Conservation (phyloP, 1,140 invertebrate species). For the Drosophila erecta region DNA sequence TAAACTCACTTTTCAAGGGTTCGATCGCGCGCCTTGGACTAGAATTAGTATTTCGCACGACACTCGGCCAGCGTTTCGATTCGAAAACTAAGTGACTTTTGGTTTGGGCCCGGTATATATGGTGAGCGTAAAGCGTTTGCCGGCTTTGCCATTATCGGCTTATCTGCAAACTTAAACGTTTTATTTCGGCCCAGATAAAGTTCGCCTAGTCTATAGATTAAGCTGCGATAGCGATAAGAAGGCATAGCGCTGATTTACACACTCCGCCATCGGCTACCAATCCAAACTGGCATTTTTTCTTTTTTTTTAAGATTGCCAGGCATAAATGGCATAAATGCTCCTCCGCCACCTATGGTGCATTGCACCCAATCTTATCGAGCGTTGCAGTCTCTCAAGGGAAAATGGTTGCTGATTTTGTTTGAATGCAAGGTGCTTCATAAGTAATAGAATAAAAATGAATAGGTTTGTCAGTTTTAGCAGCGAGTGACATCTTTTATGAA, state of each 20-base stretch:
- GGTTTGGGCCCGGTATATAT: conserved; percentile 48
- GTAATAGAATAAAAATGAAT: no score
- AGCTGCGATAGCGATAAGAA: conserved; percentile 56
- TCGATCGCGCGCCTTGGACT: conserved; percentile 20
- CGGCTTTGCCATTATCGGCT: conserved; percentile 38
- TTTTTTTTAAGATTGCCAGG: conserved; percentile 8
- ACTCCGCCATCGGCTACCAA: conserved; percentile 30
- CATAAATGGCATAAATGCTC: conserved; percentile 26
- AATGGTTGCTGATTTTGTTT: not conserved
- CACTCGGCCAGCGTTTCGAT: conserved; percentile 42
- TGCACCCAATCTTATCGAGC: conserved; percentile 37
- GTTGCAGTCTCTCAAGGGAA: conserved; percentile 8
- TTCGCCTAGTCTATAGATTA: conserved; percentile 57
- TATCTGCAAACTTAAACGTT: conserved; percentile 66
- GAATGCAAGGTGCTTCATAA: not conserved
- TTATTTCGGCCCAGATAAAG: conserved; percentile 73
- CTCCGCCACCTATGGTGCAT: conserved; percentile 15
- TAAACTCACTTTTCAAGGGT: conserved; percentile 23
- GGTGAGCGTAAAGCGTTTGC: conserved; percentile 10
- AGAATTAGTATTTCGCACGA: conserved; percentile 22
- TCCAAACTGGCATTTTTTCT: conserved; percentile 6
- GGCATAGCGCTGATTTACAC: conserved; percentile 58
- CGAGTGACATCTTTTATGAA: no score
- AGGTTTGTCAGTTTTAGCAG: no score
- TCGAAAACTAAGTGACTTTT: conserved; percentile 46